Percentiles rank a stretch among this genome's conserved stretches.
Conservation (phyloP, 2,113 vertebrate genomes). For the Silurus meridionalis region DNA sequence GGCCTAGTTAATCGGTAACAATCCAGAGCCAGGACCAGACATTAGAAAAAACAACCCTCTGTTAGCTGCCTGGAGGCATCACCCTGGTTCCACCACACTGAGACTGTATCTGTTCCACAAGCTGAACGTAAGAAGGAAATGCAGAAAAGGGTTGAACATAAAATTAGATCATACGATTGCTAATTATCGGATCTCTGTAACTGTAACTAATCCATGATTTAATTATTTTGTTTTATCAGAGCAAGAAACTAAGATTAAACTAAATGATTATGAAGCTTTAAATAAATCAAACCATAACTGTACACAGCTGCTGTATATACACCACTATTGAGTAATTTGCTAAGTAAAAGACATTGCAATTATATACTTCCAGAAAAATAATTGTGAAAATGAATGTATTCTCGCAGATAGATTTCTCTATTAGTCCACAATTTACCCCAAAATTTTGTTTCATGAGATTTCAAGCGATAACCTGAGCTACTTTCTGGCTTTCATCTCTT, state of each 20-base stretch:
- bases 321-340: not conserved
- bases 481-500: not conserved
- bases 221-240: not conserved
- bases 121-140: not conserved
- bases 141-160: constrained; percentile 1
- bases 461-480: not conserved
- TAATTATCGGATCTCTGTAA: not conserved
- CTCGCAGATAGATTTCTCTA: not conserved
- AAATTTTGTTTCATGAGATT: not conserved
- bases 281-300: not conserved
- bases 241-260: not conserved
- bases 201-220: not conserved
- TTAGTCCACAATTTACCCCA: not conserved
- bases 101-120: not conserved
- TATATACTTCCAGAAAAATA: not conserved
- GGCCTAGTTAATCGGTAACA: constrained; percentile 22
- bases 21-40: constrained; percentile 20
- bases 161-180: constrained; percentile 3
- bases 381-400: not conserved
- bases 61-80: constrained; percentile 8
- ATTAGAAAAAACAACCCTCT: not conserved
- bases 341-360: not conserved
- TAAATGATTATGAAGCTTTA: not conserved
- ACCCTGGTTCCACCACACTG: constrained; percentile 2
- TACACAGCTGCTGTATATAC: not conserved